Percentiles rank a stretch among this genome's conserved stretches.
Conservation (phyloP, 2,888 invertebrate genomes). For the Disparrhopalites patrizii region DNA sequence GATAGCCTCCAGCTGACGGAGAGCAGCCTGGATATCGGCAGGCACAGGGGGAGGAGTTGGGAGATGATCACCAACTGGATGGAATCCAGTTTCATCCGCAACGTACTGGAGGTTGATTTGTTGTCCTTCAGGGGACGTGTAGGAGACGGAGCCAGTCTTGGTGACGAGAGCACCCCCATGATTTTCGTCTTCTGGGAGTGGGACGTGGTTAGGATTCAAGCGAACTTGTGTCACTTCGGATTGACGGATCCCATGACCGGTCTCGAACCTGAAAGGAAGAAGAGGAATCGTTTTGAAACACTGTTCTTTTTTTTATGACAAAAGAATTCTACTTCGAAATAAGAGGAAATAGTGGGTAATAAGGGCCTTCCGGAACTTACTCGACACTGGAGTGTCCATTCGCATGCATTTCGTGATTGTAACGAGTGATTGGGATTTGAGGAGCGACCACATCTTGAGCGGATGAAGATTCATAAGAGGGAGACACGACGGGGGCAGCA, state of each 20-base stretch:
- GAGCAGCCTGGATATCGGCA: conserved; percentile 25
- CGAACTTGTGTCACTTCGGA: conserved; percentile 26
- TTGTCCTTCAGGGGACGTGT: conserved; percentile 36
- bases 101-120: conserved; percentile 26
- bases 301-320: background rate
- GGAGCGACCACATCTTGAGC: background rate
- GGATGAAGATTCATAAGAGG: background rate
- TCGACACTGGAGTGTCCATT: conserved; percentile 4
- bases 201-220: conserved; percentile 9
- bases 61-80: conserved; percentile 27
- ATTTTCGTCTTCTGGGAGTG: conserved; percentile 27
- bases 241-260: conserved; percentile 34
- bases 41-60: conserved; percentile 31
- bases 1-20: too few species aligned
- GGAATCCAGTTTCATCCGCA: conserved; percentile 34
- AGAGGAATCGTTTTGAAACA: background rate
- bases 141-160: conserved; percentile 31
- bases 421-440: conserved; percentile 29
- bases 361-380: conserved; percentile 14
- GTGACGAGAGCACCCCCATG: conserved; percentile 22
- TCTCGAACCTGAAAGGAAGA: conserved; percentile 22
- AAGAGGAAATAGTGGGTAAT: background rate
- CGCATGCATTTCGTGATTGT: conserved; percentile 31
- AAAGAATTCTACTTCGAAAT: background rate
- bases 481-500: background rate